Percentiles rank a stretch among this genome's conserved stretches.
Evolutionary conservation across 1,140 invertebrate genomes (phyloP).

Genomic region (Saxidomus purpurata): DNA sequence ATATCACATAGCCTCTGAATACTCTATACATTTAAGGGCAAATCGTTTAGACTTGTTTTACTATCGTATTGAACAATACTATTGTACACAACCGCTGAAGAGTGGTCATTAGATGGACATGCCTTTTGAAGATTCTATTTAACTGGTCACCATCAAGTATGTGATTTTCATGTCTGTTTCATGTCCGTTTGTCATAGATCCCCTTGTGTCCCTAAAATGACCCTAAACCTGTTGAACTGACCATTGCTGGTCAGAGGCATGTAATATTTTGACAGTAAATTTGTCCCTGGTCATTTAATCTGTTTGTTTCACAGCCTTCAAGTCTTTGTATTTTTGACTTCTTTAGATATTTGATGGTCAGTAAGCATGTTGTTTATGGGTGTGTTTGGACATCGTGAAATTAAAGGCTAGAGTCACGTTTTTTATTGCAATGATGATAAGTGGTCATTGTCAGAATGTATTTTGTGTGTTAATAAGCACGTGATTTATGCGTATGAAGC

Average conservation of each 20-base stretch:
- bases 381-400: neutral
- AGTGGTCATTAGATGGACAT: conserved; percentile 24
- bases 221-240: conserved; percentile 28
- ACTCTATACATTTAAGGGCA: conserved; percentile 1
- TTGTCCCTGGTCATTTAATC: conserved; percentile 1
- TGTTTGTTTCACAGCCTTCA: conserved; percentile 3
- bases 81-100: neutral
- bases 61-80: neutral
- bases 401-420: neutral
- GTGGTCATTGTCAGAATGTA: conserved; percentile 18
- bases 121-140: conserved; percentile 35
- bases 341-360: neutral
- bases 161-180: conserved; percentile 35
- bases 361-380: conserved; percentile 16
- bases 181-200: conserved; percentile 12
- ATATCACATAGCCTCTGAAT: neutral
- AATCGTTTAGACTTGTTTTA: conserved; percentile 18
- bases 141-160: conserved; percentile 19
- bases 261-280: conserved; percentile 46
- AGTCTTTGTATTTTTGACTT: neutral
- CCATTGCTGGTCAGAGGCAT: conserved; percentile 15
- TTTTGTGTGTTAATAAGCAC: conserved; percentile 27
- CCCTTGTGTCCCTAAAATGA: conserved; percentile 4
- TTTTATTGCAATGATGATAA: conserved; percentile 18
- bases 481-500: neutral